These are phyloP conservation scores for Neocrepidodera transversa DNA, from an alignment of 2,888 invertebrate genomes.

Conservation along the genomic window DNA sequence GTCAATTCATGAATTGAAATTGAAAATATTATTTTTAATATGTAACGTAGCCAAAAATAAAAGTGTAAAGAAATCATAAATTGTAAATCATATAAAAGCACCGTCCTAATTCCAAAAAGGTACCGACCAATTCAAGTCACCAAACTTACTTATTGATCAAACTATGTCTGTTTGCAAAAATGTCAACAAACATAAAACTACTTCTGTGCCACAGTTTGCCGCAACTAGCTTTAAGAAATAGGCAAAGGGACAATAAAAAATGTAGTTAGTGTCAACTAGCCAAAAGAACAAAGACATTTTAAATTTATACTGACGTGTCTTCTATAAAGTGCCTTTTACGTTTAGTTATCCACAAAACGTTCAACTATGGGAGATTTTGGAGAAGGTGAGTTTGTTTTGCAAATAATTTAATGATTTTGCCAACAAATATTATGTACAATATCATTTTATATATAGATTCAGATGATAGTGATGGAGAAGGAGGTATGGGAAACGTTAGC, in stretches of 20 bases:
- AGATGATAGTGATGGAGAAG: conserved; percentile 92
- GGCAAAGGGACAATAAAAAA: background rate
- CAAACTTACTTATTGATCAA: conserved; percentile 17
- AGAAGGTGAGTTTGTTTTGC: conserved; percentile 51
- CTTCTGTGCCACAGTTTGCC: background rate
- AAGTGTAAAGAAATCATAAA: too few species aligned
- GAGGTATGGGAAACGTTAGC: conserved; percentile 91
- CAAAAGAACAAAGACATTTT: background rate
- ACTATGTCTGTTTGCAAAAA: conserved; percentile 12
- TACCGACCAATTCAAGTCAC: conserved; percentile 14
- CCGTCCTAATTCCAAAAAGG: conserved; percentile 9
- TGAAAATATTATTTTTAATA: too few species aligned
- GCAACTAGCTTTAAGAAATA: background rate
- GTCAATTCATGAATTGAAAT: too few species aligned
- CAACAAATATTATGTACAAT: background rate
- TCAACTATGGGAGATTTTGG: conserved; percentile 56
- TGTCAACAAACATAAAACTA: conserved; percentile 11
- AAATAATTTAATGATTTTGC: background rate
- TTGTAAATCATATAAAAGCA: too few species aligned
- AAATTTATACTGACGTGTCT: background rate
- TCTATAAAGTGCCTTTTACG: background rate
- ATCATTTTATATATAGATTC: conserved; percentile 68
- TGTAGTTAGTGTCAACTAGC: background rate
- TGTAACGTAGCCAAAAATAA: too few species aligned
- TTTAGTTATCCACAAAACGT: background rate